phyloP scores from a whole-genome alignment of 2,888 invertebrate genomes.

The Oligia fasciuncula region DNA sequence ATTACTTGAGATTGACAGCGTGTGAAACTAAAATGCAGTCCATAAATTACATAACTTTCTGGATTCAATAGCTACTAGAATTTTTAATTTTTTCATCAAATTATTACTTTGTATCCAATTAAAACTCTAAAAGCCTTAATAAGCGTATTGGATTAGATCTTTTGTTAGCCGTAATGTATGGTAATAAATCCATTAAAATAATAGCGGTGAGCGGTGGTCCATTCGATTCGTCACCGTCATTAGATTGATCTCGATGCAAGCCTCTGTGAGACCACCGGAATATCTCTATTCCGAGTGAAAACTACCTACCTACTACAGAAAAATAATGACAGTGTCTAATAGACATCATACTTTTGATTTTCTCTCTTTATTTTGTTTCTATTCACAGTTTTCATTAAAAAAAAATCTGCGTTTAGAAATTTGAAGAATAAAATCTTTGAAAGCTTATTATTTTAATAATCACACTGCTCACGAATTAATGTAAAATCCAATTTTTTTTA shows the following conservation, averaged over 20 bases:
- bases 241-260: conserved; percentile 75
- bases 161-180: conserved; percentile 77
- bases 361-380: background rate
- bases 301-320: background rate
- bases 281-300: conserved; percentile 52
- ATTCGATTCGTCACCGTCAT: conserved; percentile 85
- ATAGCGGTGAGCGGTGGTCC: conserved; percentile 77
- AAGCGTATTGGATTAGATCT: conserved; percentile 77
- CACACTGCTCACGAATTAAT: background rate
- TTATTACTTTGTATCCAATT: conserved; percentile 64
- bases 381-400: background rate
- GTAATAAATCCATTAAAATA: conserved; percentile 86
- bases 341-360: background rate
- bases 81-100: conserved; percentile 47
- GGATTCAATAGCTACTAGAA: conserved; percentile 54
- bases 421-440: background rate
- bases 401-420: background rate
- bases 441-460: no score
- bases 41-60: conserved; percentile 48
- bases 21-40: conserved; percentile 42
- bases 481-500: background rate
- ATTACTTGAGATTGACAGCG: conserved; percentile 38
- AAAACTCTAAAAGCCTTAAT: conserved; percentile 71
- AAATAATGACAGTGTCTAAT: background rate
- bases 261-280: conserved; percentile 78